Base-by-base conservation (phyloP, 2,113 vertebrate genomes). In the Prunella himalayana region DNA sequence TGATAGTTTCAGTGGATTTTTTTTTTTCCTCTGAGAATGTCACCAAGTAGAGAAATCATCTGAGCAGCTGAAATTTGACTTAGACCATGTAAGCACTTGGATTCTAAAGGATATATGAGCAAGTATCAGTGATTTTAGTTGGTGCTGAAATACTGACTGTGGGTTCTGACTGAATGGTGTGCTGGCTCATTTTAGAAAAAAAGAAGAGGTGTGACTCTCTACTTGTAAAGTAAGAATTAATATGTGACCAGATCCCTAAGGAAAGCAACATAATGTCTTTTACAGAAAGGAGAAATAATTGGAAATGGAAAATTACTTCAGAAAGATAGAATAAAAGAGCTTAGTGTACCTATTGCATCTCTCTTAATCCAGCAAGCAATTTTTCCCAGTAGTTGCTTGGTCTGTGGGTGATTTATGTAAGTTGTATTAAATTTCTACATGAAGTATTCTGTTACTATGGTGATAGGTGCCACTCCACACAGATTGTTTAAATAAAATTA, bases 381-480 rank as follows among this genome's bases (percentile, higher is more conserved):
- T 95, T 88, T 91, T 64, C 88, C 71, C 79, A 60, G 82, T 41
- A 81, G 79, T 68, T 94, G 25, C 64, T 83, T 83, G 63, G 68
- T 94, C 70, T 94, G 70, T 77, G 86, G 78, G 73, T 89, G 93
- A 96, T 95, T 94, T 96, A 94, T 96, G 24, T 92, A 94, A 92
- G 75, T 94, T 78, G 80, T 68, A 57, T 85, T 94, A 89, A 84
- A 88, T 96, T 95, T 94, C 87, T 84, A 57, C 61, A 30, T 88
- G 69, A 95, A 96, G 35, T 77, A 50, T 91, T 82, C 80, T 76
- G 97, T 97, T 97, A 19, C 95, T 91, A 94, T 96, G 95, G 94
- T 93, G 80, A 97, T 94, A 76, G 84, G 53, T 93, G 70, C 75
- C 92, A 89, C 92, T 93, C 61, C 87, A 85, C 4, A 6, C 78